Base-by-base conservation (phyloP, 2,888 invertebrate species). In the Bombylius discolor region DNA sequence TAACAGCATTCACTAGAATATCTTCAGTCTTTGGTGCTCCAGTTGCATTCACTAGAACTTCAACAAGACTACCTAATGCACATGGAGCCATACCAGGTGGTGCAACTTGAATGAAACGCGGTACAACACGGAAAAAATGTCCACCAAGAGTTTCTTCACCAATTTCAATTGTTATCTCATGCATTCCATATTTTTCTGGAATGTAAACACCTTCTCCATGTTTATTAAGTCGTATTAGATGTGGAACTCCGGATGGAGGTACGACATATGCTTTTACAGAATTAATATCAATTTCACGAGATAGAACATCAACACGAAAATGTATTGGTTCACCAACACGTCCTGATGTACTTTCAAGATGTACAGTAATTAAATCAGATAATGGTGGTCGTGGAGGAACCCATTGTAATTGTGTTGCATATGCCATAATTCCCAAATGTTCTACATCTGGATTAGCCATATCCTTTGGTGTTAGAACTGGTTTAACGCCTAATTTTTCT, bases 381-480 rank as follows among this genome's bases (percentile, higher is more conserved):
- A 92, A 79, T 7, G 89, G 87, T 12, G 89, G 88, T 49, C 89
- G 78, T 56, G 91, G 89, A 36, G 88, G 85, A 42, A 93, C 82
- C 84, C 93, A 92, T 63, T 91, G 88, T 75, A 92, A 89, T 70
- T 90, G 84, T 0, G 96, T 91, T 0, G 92, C 90, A 75, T 97
- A 96, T 0, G 97, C 92, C 98, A 98, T 98, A 57, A 97, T 91
- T 11, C 94, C 97, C 62, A 98, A 78, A 77, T 97, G 96, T 69
- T 98, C 97, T 7, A 93, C 92, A 69, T 96, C 90, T 46, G 86
- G 88, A 70, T 93, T 93, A 45, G 92, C 88, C 87, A 99, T 91
- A 68, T 98, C 96, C 70, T 88, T 89, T 13, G 97, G 88, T 63
- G 91, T 85, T 57, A 98, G 76, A 47, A 97, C 83, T 5, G 95